These are phyloP conservation scores for Heterohyrax brucei DNA, from an alignment of 2,797 vertebrate genomes.

Conservation along the genomic window DNA sequence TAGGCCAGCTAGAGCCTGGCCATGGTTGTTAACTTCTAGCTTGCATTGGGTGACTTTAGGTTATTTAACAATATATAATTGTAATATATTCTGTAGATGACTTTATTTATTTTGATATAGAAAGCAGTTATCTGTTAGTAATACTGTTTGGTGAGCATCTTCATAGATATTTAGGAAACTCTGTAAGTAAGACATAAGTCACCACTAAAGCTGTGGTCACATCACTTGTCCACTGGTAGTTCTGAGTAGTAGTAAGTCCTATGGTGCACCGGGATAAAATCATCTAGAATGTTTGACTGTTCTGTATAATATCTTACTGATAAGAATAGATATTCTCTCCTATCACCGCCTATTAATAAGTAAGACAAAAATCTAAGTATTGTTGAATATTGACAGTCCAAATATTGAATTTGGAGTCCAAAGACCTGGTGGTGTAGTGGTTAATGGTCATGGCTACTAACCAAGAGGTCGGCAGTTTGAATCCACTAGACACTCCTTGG, in stretches of 20 bases:
- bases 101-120: slow-evolving; percentile 40
- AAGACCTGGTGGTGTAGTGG: too few species aligned
- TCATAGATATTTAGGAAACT: background rate
- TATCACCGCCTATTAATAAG: background rate
- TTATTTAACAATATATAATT: slow-evolving; percentile 23
- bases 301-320: background rate
- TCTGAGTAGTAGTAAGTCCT: background rate
- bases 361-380: slow-evolving; percentile 11
- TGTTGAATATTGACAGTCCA: slow-evolving; percentile 1
- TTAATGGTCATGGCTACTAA: background rate
- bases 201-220: background rate
- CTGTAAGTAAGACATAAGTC: background rate
- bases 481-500: background rate
- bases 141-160: background rate
- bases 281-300: background rate
- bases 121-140: background rate
- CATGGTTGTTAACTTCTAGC: background rate
- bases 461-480: background rate
- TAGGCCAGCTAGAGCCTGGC: background rate
- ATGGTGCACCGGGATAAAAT: background rate
- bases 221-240: background rate
- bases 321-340: background rate
- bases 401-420: background rate
- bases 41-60: background rate
- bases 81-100: background rate